Evolutionary conservation across 1,140 invertebrate species (phyloP).

Genomic region (Pogonognathellus flavescens): DNA sequence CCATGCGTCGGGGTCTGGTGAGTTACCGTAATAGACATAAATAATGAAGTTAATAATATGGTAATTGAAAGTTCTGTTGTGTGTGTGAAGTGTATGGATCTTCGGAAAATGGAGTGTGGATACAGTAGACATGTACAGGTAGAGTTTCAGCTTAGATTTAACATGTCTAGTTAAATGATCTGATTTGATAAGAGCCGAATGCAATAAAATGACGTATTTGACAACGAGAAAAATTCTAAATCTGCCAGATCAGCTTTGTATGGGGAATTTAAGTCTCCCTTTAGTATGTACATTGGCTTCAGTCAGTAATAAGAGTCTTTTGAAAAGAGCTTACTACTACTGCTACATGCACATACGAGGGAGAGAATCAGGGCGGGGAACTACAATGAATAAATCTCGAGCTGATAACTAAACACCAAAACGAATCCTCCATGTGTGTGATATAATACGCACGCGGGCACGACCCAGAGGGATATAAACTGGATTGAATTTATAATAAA

Average conservation of each 20-base stretch:
- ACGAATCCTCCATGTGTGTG: too few species aligned
- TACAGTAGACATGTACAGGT: background rate
- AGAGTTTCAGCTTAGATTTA: background rate
- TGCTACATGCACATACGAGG: background rate
- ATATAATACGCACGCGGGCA: background rate
- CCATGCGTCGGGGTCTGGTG: too few species aligned
- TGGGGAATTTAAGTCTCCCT: background rate
- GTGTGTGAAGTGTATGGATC: too few species aligned
- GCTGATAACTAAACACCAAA: background rate
- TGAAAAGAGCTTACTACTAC: slow-evolving; percentile 2
- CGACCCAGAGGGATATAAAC: background rate
- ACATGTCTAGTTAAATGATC: background rate
- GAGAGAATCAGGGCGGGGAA: background rate
- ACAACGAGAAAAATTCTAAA: slow-evolving; percentile 16
- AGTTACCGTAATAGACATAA: too few species aligned
- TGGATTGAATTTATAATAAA: slow-evolving; percentile 14
- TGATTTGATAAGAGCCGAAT: slow-evolving; percentile 22
- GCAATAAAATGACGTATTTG: slow-evolving; percentile 22
- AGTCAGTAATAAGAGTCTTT: background rate
- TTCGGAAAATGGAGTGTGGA: background rate
- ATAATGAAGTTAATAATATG: too few species aligned
- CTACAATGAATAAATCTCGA: slow-evolving; percentile 24
- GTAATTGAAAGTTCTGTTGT: too few species aligned
- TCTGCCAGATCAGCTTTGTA: background rate
- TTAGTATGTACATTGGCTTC: background rate